Percentiles rank a stretch among this genome's conserved stretches.
These are phyloP conservation scores for Formicarius rufipectus DNA, from an alignment of 2,113 vertebrate genomes.

Conservation along the genomic window DNA sequence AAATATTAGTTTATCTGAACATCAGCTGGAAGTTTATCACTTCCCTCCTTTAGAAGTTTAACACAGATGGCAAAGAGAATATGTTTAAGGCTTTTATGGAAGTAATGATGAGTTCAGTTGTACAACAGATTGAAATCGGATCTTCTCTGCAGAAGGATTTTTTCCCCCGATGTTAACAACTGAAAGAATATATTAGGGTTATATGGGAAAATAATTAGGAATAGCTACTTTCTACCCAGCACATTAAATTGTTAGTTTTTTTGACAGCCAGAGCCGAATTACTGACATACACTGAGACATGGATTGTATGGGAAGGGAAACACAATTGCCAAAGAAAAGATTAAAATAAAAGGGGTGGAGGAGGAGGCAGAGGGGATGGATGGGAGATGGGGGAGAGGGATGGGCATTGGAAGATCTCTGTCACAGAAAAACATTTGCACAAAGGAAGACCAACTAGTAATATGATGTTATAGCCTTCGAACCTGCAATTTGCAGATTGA, in stretches of 20 bases:
- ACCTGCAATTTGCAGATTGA: slow-evolving; percentile 41
- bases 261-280: slow-evolving; percentile 40
- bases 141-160: background rate
- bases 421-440: background rate
- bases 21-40: background rate
- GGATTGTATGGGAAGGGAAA: slow-evolving; percentile 11
- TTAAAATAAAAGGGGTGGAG: background rate
- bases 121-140: slow-evolving; percentile 9
- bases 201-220: slow-evolving; percentile 42
- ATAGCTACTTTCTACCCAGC: background rate
- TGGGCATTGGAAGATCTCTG: background rate
- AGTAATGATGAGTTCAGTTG: slow-evolving; percentile 13
- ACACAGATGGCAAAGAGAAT: slow-evolving; percentile 13
- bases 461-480: slow-evolving; percentile 29
- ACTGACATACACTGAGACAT: background rate
- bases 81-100: slow-evolving; percentile 26
- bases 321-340: slow-evolving; percentile 20
- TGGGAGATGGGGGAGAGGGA: no score
- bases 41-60: background rate
- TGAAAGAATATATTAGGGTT: slow-evolving; percentile 24
- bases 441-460: slow-evolving; percentile 33
- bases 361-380: no score
- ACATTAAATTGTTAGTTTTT: slow-evolving; percentile 47
- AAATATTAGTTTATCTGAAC: background rate
- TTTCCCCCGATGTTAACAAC: background rate